Base-by-base conservation (phyloP, 92 coral and sea anemone genomes). In the Meandrina meandrites region DNA sequence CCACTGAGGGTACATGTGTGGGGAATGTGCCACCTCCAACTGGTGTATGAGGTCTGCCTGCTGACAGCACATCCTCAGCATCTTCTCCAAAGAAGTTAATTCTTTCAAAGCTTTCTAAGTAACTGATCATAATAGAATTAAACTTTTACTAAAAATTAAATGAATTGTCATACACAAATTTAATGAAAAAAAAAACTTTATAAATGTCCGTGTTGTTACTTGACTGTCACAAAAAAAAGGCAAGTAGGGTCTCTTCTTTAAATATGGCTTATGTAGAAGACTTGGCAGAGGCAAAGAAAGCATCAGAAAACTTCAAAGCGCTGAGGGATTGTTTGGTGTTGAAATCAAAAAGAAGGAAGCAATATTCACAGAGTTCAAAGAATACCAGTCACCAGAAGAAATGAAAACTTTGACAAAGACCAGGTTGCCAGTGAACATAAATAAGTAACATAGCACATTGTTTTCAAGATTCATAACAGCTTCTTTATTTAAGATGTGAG, bases 31-130 rank as follows among this genome's bases (percentile, higher is more conserved):
- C 88, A n/a, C 75, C 88, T 57, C 82, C 86, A 70, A 94, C 86
- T 64, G 98, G 98, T 19, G 98, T 94, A 64, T 94, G 95, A 35
- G 98, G 98, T 17, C 98, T 90, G 3, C 96, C 92, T 64, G 91
- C 86, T 70, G 92, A 58, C 21, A 93, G 64, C 9, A 94, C 91
- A 88, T 97, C 99, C 84, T 97, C 99, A 40, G 91, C 97, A 88
- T 97, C 99, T 83, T 97, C 99, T 28, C 97, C 98, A 92, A 97
- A 94, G 84, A 95, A 97, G 80, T 95, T 90, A 86, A 97, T 90
- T 91, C 96, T 90, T 74, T 97, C 99, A 88, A 91, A 97, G 56
- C 94, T 90, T 78, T 97, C 99, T 82, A 85, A 85, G 81, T 85
- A 85, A 37, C 81, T 85, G 18, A 58, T 24, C 12, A 82, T 27